phyloP scores from a whole-genome alignment of 2,797 vertebrate species.

The Eulemur albifrons region DNA sequence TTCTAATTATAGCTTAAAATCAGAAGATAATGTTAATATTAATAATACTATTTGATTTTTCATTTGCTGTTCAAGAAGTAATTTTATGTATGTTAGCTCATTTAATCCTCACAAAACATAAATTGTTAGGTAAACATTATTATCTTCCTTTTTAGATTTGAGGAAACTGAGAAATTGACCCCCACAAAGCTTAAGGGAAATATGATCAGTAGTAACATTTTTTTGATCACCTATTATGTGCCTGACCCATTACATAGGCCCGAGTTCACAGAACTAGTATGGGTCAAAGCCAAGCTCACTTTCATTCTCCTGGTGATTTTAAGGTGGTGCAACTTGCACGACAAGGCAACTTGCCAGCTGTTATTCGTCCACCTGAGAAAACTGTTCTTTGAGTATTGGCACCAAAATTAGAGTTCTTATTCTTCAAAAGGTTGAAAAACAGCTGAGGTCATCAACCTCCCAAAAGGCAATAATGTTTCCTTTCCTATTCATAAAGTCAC shows the following conservation, averaged over 20 bases:
- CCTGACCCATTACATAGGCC: neutral
- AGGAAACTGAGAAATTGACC: neutral
- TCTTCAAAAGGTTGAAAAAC: conserved; percentile 55
- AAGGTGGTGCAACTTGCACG: neutral
- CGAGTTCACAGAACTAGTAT: neutral
- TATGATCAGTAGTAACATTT: neutral
- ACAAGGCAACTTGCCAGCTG: neutral
- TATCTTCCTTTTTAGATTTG: neutral
- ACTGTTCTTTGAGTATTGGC: neutral
- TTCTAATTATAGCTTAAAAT: neutral
- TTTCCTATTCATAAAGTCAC: conserved; percentile 9
- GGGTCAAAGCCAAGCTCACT: neutral
- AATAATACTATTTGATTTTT: neutral
- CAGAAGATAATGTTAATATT: neutral
- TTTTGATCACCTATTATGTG: neutral
- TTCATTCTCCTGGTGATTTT: neutral
- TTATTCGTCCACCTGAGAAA: neutral
- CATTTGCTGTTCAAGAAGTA: neutral
- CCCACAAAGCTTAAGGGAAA: neutral
- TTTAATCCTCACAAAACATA: neutral
- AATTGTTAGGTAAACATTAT: neutral
- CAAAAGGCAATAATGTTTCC: conserved; percentile 25
- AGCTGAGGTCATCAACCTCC: conserved; percentile 45
- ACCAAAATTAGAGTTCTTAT: conserved; percentile 17
- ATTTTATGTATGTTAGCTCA: neutral